Evolutionary conservation across 2,888 invertebrate genomes (phyloP).

Genomic region (Phytoseiulus persimilis): DNA sequence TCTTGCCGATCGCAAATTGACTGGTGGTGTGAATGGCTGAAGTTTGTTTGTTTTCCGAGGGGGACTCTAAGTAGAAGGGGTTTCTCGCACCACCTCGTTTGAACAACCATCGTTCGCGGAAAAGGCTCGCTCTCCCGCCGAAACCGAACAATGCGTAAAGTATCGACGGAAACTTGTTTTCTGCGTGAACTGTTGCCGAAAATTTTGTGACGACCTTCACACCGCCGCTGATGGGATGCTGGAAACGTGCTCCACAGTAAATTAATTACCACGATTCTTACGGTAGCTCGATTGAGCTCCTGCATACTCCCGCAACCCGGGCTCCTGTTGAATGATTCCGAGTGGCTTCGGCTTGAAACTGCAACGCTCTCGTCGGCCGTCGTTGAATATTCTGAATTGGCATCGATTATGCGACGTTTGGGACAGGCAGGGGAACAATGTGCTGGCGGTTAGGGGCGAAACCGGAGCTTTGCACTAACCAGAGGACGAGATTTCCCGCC

Average conservation of each 20-base stretch:
- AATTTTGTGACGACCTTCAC: background rate
- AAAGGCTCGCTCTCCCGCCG: background rate
- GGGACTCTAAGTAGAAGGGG: background rate
- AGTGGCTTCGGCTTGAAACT: no score
- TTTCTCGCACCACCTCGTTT: background rate
- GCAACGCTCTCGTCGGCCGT: no score
- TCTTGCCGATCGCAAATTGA: slow-evolving; percentile 5
- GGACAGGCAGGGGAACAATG: no score
- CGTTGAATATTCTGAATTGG: no score
- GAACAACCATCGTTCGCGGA: background rate
- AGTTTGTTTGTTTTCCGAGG: background rate
- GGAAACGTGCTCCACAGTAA: background rate
- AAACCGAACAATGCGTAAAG: background rate
- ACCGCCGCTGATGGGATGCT: background rate
- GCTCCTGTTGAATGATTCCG: no score
- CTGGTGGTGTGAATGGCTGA: background rate
- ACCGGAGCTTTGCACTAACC: no score
- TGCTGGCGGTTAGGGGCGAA: no score
- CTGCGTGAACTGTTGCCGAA: no score
- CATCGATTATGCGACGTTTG: no score
- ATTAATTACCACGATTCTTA: background rate
- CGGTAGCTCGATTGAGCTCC: background rate
- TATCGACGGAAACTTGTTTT: background rate
- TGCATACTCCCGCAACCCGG: no score
- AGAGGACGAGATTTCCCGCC: no score